Conservation (phyloP, 2,888 invertebrate genomes). For the Aphodius sticticus region DNA sequence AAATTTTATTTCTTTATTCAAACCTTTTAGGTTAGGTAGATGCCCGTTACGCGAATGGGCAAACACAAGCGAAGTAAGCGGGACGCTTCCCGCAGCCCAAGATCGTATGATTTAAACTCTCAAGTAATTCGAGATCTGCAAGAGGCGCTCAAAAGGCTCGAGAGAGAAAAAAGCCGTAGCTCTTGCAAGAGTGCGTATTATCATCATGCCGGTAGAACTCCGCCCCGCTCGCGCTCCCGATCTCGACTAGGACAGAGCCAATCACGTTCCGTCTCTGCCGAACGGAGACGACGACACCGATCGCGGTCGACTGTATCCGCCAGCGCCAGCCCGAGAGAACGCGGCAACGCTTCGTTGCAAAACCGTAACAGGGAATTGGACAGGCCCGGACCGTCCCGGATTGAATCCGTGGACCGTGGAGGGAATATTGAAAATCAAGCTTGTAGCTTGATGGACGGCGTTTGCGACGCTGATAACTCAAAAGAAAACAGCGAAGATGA, state of each 20-base stretch:
- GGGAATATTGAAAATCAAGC: not conserved
- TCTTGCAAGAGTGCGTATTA: not conserved
- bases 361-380: not conserved
- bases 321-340: not conserved
- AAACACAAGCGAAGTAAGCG: not conserved
- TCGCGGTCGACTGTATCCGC: not conserved
- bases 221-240: not conserved
- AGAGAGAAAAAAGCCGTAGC: constrained; percentile 4
- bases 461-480: too few relatives aligned
- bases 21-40: not conserved
- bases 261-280: not conserved
- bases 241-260: not conserved
- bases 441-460: too few relatives aligned
- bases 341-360: not conserved
- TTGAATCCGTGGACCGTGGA: not conserved
- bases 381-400: not conserved
- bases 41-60: not conserved
- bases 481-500: too few relatives aligned
- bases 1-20: not conserved
- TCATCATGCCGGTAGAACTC: not conserved
- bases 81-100: not conserved
- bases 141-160: not conserved
- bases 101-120: not conserved
- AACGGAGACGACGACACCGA: not conserved
- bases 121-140: not conserved